These are phyloP conservation scores for Sesia apiformis DNA, from an alignment of 2,888 invertebrate genomes.

Conservation along the genomic window DNA sequence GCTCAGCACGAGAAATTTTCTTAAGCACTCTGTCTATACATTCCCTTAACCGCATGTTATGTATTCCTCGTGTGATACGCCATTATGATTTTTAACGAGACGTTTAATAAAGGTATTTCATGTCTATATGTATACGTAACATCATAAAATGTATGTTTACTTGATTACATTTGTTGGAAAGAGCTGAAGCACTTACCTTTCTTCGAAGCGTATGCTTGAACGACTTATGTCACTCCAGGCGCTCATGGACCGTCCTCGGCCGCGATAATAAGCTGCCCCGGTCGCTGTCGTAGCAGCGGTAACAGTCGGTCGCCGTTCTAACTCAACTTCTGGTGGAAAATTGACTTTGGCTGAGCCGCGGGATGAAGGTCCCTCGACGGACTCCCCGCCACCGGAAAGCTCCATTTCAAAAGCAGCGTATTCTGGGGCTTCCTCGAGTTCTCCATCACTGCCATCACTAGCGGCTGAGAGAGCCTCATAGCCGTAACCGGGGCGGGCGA, in stretches of 20 bases:
- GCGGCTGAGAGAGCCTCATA: constrained; percentile 68
- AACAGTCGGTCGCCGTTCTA: constrained; percentile 61
- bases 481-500: constrained; percentile 65
- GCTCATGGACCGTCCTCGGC: constrained; percentile 84
- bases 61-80: no score
- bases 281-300: constrained; percentile 40
- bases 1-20: constrained; percentile 14
- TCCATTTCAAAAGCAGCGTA: constrained; percentile 66
- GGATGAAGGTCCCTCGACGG: constrained; percentile 55
- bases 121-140: background rate
- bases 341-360: constrained; percentile 78
- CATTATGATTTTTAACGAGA: no score
- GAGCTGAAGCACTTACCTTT: constrained; percentile 70
- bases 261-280: constrained; percentile 65
- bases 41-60: background rate
- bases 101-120: background rate
- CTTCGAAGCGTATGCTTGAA: constrained; percentile 86
- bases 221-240: constrained; percentile 92
- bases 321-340: constrained; percentile 75
- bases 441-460: constrained; percentile 64
- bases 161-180: background rate
- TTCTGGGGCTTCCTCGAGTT: constrained; percentile 54
- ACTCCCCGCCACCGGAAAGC: constrained; percentile 55
- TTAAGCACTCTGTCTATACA: constrained; percentile 13
- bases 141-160: background rate